Evolutionary conservation across 2,797 vertebrate genomes (phyloP), one percentile per base, ranked within the genome.

Genomic region (Mallotus villosus): DNA sequence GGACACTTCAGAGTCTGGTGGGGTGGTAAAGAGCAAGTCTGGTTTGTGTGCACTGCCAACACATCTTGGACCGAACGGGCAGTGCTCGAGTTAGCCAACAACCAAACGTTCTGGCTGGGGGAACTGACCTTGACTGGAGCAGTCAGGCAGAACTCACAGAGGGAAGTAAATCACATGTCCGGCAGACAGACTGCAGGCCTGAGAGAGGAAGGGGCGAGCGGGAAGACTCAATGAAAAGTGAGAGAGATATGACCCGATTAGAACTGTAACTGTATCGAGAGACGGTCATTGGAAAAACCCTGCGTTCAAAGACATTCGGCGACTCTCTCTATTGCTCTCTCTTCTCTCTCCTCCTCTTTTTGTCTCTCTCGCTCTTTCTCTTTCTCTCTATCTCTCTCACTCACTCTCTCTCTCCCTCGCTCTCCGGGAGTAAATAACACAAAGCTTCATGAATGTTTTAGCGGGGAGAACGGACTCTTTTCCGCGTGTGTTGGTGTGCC

Each of bases 371-470:
- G 75, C 29, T 65, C 34, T 67, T 17, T 59, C 32, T 57, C 37
- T 53, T 21, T 21, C 22, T 62, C 19, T 59, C 34, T 57, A 25
- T 61, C 19, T 34, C 14, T 58, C 34, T 60, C 6, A 70, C 16
- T 46, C 25, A 49, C 65, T 64, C 25, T 58, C 34, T 60, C 6
- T 75, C 16, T 46, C 25, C 57, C 65, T 64, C 25, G 70, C 76
- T 81, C 67, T 84, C 60, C 0, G 60, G 67, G 76, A 86, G 80
- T 73, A 88, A 86, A 86, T 82, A 84, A 82, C 76, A 84, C 87
- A 87, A 81, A 69, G 25, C 27, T 67, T 84, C 82, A 90, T 90
- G 73, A 90, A 90, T 90, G 83, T 87, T 90, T 90, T 76, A 89
- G 72, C 46, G 61, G 74, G 72, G 73, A 82, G 85, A 85, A 81